These are phyloP conservation scores for Sebastes iracundus DNA, from an alignment of 2,797 vertebrate genomes.

Conservation along the genomic window DNA sequence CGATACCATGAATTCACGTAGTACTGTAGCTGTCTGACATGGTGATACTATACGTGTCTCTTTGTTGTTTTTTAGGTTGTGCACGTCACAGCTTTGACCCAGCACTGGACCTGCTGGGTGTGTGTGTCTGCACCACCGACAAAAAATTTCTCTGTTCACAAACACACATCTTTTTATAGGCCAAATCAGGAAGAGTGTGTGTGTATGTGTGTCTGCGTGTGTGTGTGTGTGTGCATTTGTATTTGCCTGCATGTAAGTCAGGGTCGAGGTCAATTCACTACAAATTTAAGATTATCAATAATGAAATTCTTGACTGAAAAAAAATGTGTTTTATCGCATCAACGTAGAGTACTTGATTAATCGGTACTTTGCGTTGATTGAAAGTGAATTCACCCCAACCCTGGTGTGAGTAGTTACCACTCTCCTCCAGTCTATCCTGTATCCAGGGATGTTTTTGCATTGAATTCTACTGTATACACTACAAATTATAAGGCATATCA, in stretches of 20 bases:
- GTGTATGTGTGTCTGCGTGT: slow-evolving; percentile 16
- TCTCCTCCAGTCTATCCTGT: slow-evolving; percentile 78
- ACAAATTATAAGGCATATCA: slow-evolving; percentile 83
- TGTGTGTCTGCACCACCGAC: slow-evolving; percentile 80
- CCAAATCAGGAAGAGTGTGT: slow-evolving; percentile 91
- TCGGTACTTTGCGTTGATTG: slow-evolving; percentile 36
- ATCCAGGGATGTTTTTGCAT: slow-evolving; percentile 79
- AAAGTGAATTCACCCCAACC: slow-evolving; percentile 72
- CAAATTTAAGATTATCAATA: slow-evolving; percentile 21
- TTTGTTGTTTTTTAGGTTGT: slow-evolving; percentile 87
- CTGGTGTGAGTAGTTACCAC: slow-evolving; percentile 72
- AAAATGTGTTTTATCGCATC: slow-evolving; percentile 30
- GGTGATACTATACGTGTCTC: slow-evolving; percentile 89
- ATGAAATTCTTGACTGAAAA: slow-evolving; percentile 54
- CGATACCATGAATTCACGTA: slow-evolving; percentile 82
- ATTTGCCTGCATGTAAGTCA: slow-evolving; percentile 74
- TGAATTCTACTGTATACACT: slow-evolving; percentile 84
- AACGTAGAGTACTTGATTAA: slow-evolving; percentile 37
- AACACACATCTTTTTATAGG: slow-evolving; percentile 92
- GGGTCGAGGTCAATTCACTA: slow-evolving; percentile 80
- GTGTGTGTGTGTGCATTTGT: slow-evolving; percentile 58
- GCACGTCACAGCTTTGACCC: slow-evolving; percentile 90
- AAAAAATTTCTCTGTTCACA: slow-evolving; percentile 86
- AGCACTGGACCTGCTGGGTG: slow-evolving; percentile 84
- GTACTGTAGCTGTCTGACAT: slow-evolving; percentile 93